Evolutionary conservation across 2,797 vertebrate species (phyloP), one percentile per base, ranked within the genome.

Genomic region (Echeneis naucrates): DNA sequence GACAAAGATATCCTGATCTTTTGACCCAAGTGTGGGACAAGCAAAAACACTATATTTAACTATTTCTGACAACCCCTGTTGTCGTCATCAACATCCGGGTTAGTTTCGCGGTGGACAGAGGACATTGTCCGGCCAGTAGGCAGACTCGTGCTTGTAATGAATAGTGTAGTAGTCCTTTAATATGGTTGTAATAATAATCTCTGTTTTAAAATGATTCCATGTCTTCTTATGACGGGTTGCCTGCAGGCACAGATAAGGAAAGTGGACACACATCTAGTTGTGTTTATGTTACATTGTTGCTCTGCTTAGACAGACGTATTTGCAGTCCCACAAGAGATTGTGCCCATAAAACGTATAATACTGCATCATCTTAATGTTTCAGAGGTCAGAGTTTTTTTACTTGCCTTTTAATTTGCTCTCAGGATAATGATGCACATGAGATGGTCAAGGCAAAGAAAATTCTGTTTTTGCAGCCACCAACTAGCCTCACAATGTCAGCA

Each of bases 401-500:
- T 38, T 37, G 40, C 38, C 14, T 45, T 14, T 44, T 75, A 57
- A 72, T 72, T 50, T 64, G 21, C 26, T 32, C 6, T 67, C 37
- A 79, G 21, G 56, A 26, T 58, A 40, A 52, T 56, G 51, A 65
- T 27, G 40, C 37, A 19, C 17, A 42, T 16, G 17, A 19, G 19
- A 23, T 23, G 9, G 9, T 11, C 54, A 14, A 52, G 48, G 65
- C 21, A 61, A 40, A 53, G 26, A 26, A 27, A 21, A n/a, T 23
- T 58, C n/a, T n/a, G n/a, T n/a, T n/a, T n/a, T n/a, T n/a, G n/a
- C n/a, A n/a, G n/a, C n/a, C 21, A 21, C 37, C 30, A 30, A 3
- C 3, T 30, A 38, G 27, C 4, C n/a, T 30, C n/a, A 21, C 24
- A 1, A 21, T 54, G 21, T 47, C 19, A 63, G 1, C 4, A 2